Percentiles rank a stretch among this genome's conserved stretches.
phyloP scores from a whole-genome alignment of 2,888 invertebrate species.

The Herminia tarsipennalis region DNA sequence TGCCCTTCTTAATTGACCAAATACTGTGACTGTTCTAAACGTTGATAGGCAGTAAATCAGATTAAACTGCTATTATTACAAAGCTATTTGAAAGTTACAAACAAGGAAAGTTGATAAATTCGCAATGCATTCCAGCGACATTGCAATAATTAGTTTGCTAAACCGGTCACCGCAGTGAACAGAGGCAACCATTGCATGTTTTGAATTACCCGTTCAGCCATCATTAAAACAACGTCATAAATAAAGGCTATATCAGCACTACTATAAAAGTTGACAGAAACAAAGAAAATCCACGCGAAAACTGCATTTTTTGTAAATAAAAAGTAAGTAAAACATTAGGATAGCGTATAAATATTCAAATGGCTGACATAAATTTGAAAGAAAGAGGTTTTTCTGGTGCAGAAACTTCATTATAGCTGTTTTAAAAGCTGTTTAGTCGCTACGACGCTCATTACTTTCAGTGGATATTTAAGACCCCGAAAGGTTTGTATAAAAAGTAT shows the following conservation, averaged over 20 bases:
- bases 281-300: constrained; percentile 7
- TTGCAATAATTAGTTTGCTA: no score
- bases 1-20: no score
- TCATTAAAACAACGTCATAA: background rate
- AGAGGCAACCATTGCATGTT: constrained; percentile 3
- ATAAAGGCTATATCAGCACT: background rate
- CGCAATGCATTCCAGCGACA: no score
- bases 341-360: constrained; percentile 11
- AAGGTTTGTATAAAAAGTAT: background rate
- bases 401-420: constrained; percentile 10
- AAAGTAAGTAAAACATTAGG: constrained; percentile 1
- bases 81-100: no score
- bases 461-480: background rate
- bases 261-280: background rate
- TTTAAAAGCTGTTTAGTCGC: constrained; percentile 10
- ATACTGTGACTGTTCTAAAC: no score
- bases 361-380: constrained; percentile 14
- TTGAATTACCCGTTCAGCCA: background rate
- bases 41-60: no score
- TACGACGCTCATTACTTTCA: constrained; percentile 4
- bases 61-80: no score
- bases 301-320: constrained; percentile 10
- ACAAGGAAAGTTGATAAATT: no score
- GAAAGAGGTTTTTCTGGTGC: constrained; percentile 10
- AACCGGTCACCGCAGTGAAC: no score